Conservation (phyloP, 2,888 invertebrate genomes). For the Dolichomitus sp. region DNA sequence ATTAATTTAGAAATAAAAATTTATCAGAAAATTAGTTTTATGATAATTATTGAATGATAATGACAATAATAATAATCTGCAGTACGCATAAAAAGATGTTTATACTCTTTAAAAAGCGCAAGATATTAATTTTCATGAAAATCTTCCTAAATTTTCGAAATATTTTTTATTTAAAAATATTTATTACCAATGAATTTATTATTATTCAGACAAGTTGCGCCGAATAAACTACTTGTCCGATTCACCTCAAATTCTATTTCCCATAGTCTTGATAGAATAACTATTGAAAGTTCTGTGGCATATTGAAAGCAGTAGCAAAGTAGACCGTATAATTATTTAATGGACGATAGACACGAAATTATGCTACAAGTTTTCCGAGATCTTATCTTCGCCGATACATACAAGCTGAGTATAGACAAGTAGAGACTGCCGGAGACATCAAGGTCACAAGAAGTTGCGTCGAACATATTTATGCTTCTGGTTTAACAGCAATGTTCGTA, state of each 20-base stretch:
- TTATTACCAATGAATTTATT: too few relatives aligned
- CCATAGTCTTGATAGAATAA: background rate
- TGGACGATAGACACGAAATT: background rate
- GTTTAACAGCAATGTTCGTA: constrained; percentile 11
- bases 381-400: background rate
- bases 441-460: constrained; percentile 6
- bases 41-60: too few relatives aligned
- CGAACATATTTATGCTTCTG: constrained; percentile 7
- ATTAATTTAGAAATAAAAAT: too few relatives aligned
- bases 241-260: background rate
- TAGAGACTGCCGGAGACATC: background rate
- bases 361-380: background rate
- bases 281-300: background rate
- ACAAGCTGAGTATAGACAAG: background rate
- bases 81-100: too few relatives aligned
- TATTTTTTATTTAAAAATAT: too few relatives aligned
- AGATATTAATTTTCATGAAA: too few relatives aligned
- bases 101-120: too few relatives aligned
- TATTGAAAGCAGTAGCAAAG: background rate
- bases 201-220: too few relatives aligned
- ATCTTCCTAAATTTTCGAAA: too few relatives aligned
- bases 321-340: background rate
- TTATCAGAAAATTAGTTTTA: too few relatives aligned
- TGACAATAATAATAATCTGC: too few relatives aligned
- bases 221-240: background rate